Evolutionary conservation across 2,888 invertebrate species (phyloP), one percentile per base, ranked within the genome.

Genomic region (Lithosia quadra): DNA sequence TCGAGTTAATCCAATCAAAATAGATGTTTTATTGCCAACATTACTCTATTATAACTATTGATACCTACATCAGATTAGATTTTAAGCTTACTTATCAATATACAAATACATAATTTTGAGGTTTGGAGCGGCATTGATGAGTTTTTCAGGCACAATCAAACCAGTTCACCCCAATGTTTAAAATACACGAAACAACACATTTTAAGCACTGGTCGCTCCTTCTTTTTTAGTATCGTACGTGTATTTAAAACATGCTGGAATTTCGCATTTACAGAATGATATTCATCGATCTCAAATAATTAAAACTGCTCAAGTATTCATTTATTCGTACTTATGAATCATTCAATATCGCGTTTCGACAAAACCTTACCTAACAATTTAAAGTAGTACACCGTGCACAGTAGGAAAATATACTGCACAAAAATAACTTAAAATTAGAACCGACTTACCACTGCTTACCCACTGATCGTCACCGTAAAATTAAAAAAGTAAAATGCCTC

Each of bases 121-220:
- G 94, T 94, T 92, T 93, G 92, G 93, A 94, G 94, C 94, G 94
- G 95, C 93, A 91, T 93, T 92, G 90, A 91, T 92, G 92, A 91
- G 86, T 92, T 91, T 88, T 88, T 91, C 94, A 94, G 94, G 95
- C 94, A 94, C 94, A 90, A 89, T 91, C 94, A 94, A 92, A 90
- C 94, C 94, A 88, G 90, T 92, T 90, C 95, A 91, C 88, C 84
- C 95, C 95, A 84, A 93, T 94, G 90, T 88, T 90, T 87, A 84
- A 81, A 91, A 93, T 93, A 93, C 93, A 93, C 81, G 79, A 79
- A 88, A 88, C 86, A 88, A 89, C 84, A 76, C 83, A 34, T 59
- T 71, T 43, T 22, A 67, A 55, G 39, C 62, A 34, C 53, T 13
- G 21, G 36, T 15, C 22, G 15, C 13, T 4, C 21, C 15, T 15